Evolutionary conservation across 2,888 invertebrate genomes (phyloP).

Genomic region (Cheilosia vulpina): DNA sequence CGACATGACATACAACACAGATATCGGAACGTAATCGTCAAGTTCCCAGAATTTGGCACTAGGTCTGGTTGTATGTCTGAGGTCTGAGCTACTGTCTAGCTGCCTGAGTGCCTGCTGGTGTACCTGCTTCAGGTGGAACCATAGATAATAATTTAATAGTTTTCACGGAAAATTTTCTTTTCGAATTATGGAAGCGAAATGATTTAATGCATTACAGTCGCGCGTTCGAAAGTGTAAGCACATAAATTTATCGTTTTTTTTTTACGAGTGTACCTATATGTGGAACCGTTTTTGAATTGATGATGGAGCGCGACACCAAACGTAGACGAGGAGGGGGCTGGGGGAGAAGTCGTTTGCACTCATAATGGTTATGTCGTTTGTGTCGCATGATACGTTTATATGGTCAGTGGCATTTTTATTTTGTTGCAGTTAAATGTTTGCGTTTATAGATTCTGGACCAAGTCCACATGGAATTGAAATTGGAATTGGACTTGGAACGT

Average conservation of each 20-base stretch:
- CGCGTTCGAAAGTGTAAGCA: slow-evolving; percentile 61
- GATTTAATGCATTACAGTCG: slow-evolving; percentile 63
- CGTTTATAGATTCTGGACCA: slow-evolving; percentile 71
- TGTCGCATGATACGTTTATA: slow-evolving; percentile 70
- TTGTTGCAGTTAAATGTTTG: slow-evolving; percentile 68
- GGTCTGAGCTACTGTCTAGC: not conserved
- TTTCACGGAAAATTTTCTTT: slow-evolving; percentile 64
- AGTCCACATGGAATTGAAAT: slow-evolving; percentile 64
- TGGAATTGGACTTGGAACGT: slow-evolving; percentile 70
- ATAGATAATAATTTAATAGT: slow-evolving; percentile 73
- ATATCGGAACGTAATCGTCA: slow-evolving; percentile 41
- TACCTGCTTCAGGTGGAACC: slow-evolving; percentile 58
- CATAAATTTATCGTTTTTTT: slow-evolving; percentile 31
- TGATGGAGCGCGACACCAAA: slow-evolving; percentile 29
- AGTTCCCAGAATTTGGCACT: slow-evolving; percentile 66
- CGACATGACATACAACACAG: slow-evolving; percentile 20
- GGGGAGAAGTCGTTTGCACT: slow-evolving; percentile 62
- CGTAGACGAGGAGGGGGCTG: not conserved
- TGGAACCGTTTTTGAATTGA: slow-evolving; percentile 57
- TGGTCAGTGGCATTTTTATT: slow-evolving; percentile 72
- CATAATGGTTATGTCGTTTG: slow-evolving; percentile 75
- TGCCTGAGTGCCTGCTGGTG: not conserved
- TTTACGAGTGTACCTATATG: slow-evolving; percentile 25
- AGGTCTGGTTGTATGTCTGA: slow-evolving; percentile 15
- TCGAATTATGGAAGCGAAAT: slow-evolving; percentile 65